phyloP scores from a whole-genome alignment of 2,113 vertebrate genomes.

The Axis porcinus region DNA sequence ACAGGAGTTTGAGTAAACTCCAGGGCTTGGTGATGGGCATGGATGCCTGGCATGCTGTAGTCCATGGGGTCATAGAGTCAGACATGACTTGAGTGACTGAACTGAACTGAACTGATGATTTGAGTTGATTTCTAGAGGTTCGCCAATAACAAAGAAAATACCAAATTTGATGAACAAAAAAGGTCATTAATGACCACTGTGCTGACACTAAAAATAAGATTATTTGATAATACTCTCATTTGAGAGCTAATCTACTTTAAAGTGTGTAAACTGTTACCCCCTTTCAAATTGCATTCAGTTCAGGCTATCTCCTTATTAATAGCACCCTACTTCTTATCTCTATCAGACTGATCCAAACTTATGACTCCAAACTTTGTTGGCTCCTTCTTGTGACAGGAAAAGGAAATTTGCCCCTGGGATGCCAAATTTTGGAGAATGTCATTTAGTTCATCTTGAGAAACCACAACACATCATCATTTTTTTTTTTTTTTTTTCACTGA shows the following conservation, averaged over 20 bases:
- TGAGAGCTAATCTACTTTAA: not conserved
- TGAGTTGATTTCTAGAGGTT: not conserved
- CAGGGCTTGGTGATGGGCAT: rapidly evolving
- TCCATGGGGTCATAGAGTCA: not conserved
- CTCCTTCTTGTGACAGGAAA: not conserved
- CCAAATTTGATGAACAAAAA: not conserved
- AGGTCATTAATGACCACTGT: not conserved
- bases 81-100: not conserved
- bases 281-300: not conserved
- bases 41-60: not conserved
- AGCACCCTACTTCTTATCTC: not conserved
- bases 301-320: not conserved
- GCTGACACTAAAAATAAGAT: not conserved
- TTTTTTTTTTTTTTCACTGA: not conserved
- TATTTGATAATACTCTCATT: not conserved
- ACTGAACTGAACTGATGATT: not conserved
- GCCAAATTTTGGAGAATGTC: not conserved
- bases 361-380: not conserved
- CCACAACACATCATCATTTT: not conserved
- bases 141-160: not conserved
- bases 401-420: not conserved
- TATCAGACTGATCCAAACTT: not conserved
- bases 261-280: not conserved
- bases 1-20: not conserved
- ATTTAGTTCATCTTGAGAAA: not conserved